A percentile compares a stretch with the other conserved stretches of the same genome.
phyloP scores from a whole-genome alignment of 2,888 invertebrate genomes.

The Aplocera efformata region DNA sequence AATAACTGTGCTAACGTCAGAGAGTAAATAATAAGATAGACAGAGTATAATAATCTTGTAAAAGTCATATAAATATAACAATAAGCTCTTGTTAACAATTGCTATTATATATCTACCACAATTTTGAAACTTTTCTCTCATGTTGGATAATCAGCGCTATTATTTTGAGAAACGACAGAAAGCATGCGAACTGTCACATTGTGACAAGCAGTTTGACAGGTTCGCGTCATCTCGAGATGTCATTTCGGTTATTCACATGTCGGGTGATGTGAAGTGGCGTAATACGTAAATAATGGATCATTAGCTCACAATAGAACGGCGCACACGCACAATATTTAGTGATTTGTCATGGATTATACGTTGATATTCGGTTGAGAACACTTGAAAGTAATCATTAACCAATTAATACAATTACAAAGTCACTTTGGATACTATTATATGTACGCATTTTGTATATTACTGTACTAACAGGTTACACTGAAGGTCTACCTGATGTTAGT shows the following conservation, averaged over 20 bases:
- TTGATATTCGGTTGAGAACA: background rate
- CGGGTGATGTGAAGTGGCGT: slow-evolving; percentile 7
- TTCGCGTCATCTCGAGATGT: slow-evolving; percentile 40
- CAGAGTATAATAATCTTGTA: too few relatives aligned
- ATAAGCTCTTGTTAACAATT: too few relatives aligned
- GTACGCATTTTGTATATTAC: too few relatives aligned
- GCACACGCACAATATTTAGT: slow-evolving; percentile 8
- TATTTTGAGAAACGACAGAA: slow-evolving; percentile 35
- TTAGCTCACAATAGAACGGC: slow-evolving; percentile 17
- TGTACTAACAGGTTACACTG: too few relatives aligned
- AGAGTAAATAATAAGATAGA: too few relatives aligned
- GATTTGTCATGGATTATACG: slow-evolving; percentile 14
- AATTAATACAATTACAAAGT: too few relatives aligned
- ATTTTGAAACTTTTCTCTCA: slow-evolving; percentile 10
- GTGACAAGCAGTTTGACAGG: slow-evolving; percentile 41
- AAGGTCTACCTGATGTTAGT: too few relatives aligned
- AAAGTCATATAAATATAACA: too few relatives aligned
- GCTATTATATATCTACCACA: background rate
- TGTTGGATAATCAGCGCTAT: slow-evolving; percentile 26
- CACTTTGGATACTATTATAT: too few relatives aligned
- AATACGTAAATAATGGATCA: slow-evolving; percentile 17
- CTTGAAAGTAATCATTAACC: too few relatives aligned
- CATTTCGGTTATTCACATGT: slow-evolving; percentile 54
- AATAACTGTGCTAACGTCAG: too few relatives aligned
- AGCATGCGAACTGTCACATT: slow-evolving; percentile 50